Base-by-base conservation (phyloP, 92 coral and sea anemone genomes). In the Blastomussa wellsi region DNA sequence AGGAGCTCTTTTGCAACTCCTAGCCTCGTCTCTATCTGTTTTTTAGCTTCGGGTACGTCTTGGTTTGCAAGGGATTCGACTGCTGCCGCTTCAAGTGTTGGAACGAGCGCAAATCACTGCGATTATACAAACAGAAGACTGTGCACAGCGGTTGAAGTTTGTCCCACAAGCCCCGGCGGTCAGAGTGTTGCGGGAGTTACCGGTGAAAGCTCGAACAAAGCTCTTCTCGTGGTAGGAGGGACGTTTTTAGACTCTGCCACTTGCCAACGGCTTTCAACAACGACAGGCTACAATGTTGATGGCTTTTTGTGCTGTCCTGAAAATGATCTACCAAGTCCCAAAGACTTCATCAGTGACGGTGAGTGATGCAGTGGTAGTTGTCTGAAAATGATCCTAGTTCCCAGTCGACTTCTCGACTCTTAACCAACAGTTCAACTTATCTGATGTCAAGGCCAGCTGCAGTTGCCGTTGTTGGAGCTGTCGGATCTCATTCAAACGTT, bases 141-240 rank as follows among this genome's bases (percentile, higher is more conserved):
- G 41, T 85, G 88, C 29, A 85, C 88, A 41, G 82, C 73, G 20
- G 42, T 22, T 26, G 88, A 85, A 66, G 88, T 85, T 65, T 85
- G 88, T 32, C 83, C 88, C 29, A 22, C 68, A 41, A 76, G 88
- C 59, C 88, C 83, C 1, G 88, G 62, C 11, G 76, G 77, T 38
- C 88, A 85, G 41, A 85, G 88, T 48, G 76, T 51, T 20, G 68
- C 35, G 39, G 88, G 88, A 1, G 88, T 77, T 24, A 77, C 42
- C 51, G 87, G 87, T 15, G 81, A 55, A 53, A 83, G 65, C 33
- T 31, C 72, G 36, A 66, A 24, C 51, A 77, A 77, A 26, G 83
- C 82, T 12, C 41, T 85, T n/a, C 48, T 77, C 47, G 82, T 44
- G 15, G 88, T 48, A 52, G 88, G 83, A 20, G 19, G 7, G n/a